Evolutionary conservation across 2,113 vertebrate species (phyloP).

Genomic region (Phalacrocorax brasilianus): DNA sequence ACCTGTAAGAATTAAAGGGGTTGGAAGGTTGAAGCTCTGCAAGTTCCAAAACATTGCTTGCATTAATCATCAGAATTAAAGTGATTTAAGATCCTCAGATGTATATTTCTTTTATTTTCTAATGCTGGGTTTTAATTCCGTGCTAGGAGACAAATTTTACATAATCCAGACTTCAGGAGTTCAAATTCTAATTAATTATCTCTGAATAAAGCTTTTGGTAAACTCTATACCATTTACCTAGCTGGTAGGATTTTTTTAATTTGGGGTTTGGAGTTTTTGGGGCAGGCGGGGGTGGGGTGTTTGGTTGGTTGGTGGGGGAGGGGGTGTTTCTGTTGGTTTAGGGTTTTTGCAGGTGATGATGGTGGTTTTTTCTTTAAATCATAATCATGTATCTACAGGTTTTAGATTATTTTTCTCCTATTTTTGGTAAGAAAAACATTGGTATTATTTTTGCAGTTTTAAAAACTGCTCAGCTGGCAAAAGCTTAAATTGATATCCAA

Average conservation of each 20-base stretch:
- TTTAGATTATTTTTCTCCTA: not conserved
- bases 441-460: not conserved
- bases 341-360: accelerated
- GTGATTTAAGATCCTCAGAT: not conserved
- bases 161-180: not conserved
- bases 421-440: not conserved
- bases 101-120: not conserved
- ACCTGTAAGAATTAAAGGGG: not conserved
- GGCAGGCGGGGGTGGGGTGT: too few species aligned
- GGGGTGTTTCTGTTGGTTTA: not conserved
- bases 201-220: not conserved
- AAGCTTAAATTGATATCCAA: not conserved
- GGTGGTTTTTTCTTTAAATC: not conserved
- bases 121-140: not conserved
- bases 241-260: not conserved
- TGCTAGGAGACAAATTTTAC: not conserved
- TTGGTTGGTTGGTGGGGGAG: too few species aligned
- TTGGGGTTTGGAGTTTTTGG: not conserved
- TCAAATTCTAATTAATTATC: not conserved
- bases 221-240: not conserved
- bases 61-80: not conserved
- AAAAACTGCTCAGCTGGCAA: not conserved
- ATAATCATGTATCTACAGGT: not conserved
- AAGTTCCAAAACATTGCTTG: not conserved
- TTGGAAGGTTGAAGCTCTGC: not conserved